A percentile compares a stretch with the other conserved stretches of the same genome.
Conservation (phyloP, 2,888 invertebrate genomes). For the Latrodectus elegans region DNA sequence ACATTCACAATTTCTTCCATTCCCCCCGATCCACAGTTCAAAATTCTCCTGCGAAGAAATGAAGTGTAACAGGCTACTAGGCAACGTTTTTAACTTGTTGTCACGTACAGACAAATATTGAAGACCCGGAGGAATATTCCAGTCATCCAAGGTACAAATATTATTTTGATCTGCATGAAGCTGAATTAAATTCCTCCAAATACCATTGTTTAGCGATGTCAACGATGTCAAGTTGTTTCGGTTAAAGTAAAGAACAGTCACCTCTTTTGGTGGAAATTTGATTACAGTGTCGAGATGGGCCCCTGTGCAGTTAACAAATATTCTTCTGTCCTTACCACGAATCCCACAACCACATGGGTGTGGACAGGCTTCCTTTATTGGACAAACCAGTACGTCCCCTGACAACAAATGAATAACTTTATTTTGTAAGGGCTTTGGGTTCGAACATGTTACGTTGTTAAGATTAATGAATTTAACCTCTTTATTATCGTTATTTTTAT, state of each 20-base stretch:
- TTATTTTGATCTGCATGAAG: constrained; percentile 35
- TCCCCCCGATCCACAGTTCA: constrained; percentile 26
- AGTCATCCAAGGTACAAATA: constrained; percentile 15
- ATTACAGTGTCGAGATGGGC: constrained; percentile 8
- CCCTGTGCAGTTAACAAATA: constrained; percentile 61
- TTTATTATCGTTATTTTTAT: not conserved
- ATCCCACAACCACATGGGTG: constrained; percentile 40
- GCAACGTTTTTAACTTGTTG: constrained; percentile 24
- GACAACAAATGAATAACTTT: not conserved
- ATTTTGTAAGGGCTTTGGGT: constrained; percentile 10
- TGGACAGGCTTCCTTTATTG: constrained; percentile 35
- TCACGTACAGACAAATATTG: constrained; percentile 28
- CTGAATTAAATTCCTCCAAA: constrained; percentile 48
- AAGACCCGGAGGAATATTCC: constrained; percentile 39
- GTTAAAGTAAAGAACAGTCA: constrained; percentile 52
- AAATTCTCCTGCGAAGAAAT: constrained; percentile 12
- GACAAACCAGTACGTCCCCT: constrained; percentile 33
- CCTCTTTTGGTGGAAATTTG: constrained; percentile 1
- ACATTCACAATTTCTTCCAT: constrained; percentile 45
- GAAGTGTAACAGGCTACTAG: constrained; percentile 11
- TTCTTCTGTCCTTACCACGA: constrained; percentile 38
- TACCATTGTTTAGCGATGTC: not conserved
- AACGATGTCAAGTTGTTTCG: constrained; percentile 18
- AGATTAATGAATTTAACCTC: constrained; percentile 16
- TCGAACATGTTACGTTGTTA: constrained; percentile 14